Evolutionary conservation across 30 jellyfish, hydroid and myxozoan species (phyloP).

Genomic region (Hydractinia symbiolongicarpus): DNA sequence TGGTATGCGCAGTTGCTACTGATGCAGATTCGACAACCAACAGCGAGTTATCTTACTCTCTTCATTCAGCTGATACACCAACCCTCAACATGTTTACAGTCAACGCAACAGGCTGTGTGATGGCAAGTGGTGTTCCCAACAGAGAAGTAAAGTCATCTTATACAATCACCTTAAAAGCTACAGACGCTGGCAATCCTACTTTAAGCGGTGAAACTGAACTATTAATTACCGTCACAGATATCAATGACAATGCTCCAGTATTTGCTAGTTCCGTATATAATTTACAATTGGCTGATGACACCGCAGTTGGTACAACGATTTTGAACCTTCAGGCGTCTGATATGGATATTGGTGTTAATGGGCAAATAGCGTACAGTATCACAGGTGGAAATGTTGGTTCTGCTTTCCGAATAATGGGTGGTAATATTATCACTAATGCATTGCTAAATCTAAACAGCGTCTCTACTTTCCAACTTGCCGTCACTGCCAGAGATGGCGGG

Average conservation of each 20-base stretch:
- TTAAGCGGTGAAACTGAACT: slow-evolving; percentile 44
- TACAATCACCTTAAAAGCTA: slow-evolving; percentile 45
- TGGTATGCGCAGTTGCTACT: slow-evolving; percentile 21
- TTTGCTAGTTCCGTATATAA: slow-evolving; percentile 33
- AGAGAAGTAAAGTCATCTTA: slow-evolving; percentile 51
- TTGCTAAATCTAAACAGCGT: not conserved
- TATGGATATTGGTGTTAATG: slow-evolving; percentile 54
- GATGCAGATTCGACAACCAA: slow-evolving; percentile 20
- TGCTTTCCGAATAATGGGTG: slow-evolving; percentile 17
- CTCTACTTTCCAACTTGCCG: not conserved
- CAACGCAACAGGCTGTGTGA: slow-evolving; percentile 14
- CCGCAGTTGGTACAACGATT: slow-evolving; percentile 12
- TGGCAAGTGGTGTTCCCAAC: slow-evolving; percentile 10
- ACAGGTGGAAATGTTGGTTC: slow-evolving; percentile 49
- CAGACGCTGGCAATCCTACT: slow-evolving; percentile 63
- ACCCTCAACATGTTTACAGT: not conserved
- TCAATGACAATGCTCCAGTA: slow-evolving; percentile 67
- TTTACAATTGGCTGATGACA: slow-evolving; percentile 4
- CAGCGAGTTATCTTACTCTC: not conserved
- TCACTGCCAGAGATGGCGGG: slow-evolving; percentile 29
- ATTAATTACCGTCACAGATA: slow-evolving; percentile 43
- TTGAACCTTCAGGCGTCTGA: slow-evolving; percentile 49
- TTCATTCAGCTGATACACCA: not conserved
- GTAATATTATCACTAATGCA: not conserved
- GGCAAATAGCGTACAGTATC: slow-evolving; percentile 36